Base-by-base conservation (phyloP, 2,797 vertebrate genomes). In the Hippoglossus hippoglossus region DNA sequence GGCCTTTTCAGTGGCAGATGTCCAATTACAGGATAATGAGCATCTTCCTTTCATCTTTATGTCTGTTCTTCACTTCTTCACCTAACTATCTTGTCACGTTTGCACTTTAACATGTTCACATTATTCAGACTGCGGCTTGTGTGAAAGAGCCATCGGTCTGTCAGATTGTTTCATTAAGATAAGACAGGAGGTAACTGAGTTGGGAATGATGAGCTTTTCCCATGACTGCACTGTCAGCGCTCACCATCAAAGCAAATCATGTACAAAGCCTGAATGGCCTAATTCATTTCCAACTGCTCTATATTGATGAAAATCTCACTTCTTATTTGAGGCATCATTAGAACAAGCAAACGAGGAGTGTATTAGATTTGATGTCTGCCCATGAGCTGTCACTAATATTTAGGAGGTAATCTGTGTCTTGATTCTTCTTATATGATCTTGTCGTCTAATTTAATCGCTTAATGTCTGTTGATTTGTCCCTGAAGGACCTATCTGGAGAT, bases 241-340 rank as follows among this genome's bases (percentile, higher is more conserved):
- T 80, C 36, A 11, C 65, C 63, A 63, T 80, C 73, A 86, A 75
- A 82, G 63, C 69, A 76, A 67, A 80, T 77, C 73, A 68, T 44
- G 44, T 67, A 60, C 62, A 57, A 62, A 75, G 59, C 55, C 69
- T 73, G 58, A 75, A 71, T 36, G 61, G 63, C 59, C 68, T 59
- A 49, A 68, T 77, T 75, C 62, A 82, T 83, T 80, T 74, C 65
- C 46, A 62, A 47, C 58, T 34, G 71, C 71, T 77, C 34, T 18
- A 0, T 50, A 66, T 52, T 63, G 68, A 75, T 80, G 49, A 55
- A 72, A 75, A 69, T 74, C 10, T 84, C 71, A 53, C 44, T 70
- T 67, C 31, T 72, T 73, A 71, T 80, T 76, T 71, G 53, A 71
- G 56, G 53, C 59, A 1, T 85, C 67, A 75, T 77, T 65, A 80